Base-by-base conservation (phyloP, 2,113 vertebrate genomes). In the Alces alces region DNA sequence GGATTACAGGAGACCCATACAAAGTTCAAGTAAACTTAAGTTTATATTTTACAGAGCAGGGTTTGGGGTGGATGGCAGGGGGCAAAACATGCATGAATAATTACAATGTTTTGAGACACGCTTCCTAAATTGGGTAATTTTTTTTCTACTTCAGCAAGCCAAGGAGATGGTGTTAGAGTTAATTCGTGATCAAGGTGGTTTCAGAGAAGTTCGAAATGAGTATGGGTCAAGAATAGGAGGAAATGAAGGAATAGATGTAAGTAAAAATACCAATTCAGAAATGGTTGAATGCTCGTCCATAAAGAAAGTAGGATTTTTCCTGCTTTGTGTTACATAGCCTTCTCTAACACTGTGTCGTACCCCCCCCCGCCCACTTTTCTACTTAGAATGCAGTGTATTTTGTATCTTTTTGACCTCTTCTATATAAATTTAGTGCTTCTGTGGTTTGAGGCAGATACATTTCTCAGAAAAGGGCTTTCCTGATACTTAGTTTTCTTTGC, bases 111-210 rank as follows among this genome's bases (percentile, higher is more conserved):
- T 89, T 89, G 23, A 94, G 45, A 61, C 39, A 15, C 43, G 2
- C 47, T 83, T 94, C 94, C 66, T 98, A 89, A 98, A 73, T 89
- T 85, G 36, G n/a, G 28, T 97, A 58, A 97, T 91, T 27, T 7
- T 88, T 7, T 84, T 98, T 36, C 3, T 97, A 76, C 23, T 98
- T 97, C 91, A 99, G 99, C 99, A 99, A 99, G 99, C 99, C 97
- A 99, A 99, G 99, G 99, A 99, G 97, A 99, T 99, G 99, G 99
- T 99, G 97, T 99, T 99, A 99, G 99, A 99, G 97, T 99, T 99
- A 98, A 99, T 99, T 98, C 99, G 99, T 96, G 99, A 99, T 98
- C 99, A 99, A 98, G 99, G 99, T 98, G 99, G 99, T 98, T 99
- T 99, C 99, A 99, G 99, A 99, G 99, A 99, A 99, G 99, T 99